phyloP scores from a whole-genome alignment of 1,140 invertebrate species.

The Rhagoletis zephyria region DNA sequence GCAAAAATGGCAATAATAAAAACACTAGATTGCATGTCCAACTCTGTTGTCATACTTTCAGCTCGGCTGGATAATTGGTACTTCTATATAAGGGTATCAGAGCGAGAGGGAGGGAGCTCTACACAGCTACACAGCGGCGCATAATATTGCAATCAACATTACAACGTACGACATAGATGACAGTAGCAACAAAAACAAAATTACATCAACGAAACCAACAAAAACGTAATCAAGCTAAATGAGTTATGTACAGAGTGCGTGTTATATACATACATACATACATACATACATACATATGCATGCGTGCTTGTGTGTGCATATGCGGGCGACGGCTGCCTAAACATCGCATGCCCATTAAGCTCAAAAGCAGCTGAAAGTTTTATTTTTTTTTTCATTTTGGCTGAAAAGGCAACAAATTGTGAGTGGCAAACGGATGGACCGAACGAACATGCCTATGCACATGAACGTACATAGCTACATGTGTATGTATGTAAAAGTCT shows the following conservation, averaged over 20 bases:
- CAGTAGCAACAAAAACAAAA: constrained; percentile 31
- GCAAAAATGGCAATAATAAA: background rate
- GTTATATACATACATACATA: no score
- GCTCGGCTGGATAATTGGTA: background rate
- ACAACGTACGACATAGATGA: background rate
- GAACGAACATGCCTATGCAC: background rate
- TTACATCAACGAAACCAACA: constrained; percentile 17
- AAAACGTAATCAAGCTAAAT: background rate
- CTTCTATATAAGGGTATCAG: background rate
- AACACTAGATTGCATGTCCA: background rate
- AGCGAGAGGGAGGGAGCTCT: no score
- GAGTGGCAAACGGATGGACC: constrained; percentile 19
- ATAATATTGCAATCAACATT: background rate
- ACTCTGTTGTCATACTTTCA: background rate
- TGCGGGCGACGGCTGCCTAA: background rate
- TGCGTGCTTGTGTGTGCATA: background rate
- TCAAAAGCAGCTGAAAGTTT: background rate
- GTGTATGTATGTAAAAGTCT: no score
- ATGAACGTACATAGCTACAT: background rate
- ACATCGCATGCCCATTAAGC: constrained; percentile 33
- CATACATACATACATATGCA: no score
- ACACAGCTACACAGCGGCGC: background rate
- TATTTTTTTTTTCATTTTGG: background rate
- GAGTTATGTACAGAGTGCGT: background rate
- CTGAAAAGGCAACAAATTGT: background rate